These are phyloP conservation scores for Excalfactoria chinensis DNA, from an alignment of 2,113 vertebrate genomes.

Conservation along the genomic window DNA sequence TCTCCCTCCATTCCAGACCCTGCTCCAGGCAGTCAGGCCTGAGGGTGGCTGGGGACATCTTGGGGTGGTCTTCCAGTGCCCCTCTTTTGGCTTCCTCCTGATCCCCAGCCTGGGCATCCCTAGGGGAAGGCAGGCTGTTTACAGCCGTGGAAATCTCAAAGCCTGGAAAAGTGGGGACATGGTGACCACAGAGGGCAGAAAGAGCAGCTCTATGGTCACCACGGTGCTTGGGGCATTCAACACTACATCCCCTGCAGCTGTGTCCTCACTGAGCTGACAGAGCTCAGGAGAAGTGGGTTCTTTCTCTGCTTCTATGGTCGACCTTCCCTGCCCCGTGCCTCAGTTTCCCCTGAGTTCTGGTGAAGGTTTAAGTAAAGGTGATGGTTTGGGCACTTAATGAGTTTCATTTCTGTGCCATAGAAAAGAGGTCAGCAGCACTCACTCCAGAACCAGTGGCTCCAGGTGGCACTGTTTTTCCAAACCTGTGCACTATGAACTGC, in stretches of 20 bases:
- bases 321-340: neutral
- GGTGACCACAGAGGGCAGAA: neutral
- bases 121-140: neutral
- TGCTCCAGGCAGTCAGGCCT: neutral
- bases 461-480: neutral
- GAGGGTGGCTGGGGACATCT: neutral
- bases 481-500: rapidly evolving
- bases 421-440: neutral
- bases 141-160: neutral
- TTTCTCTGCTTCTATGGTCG: neutral
- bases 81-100: neutral
- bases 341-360: neutral
- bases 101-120: neutral
- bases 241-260: neutral
- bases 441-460: neutral
- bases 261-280: neutral
- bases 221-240: rapidly evolving
- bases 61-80: neutral
- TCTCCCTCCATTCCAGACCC: neutral
- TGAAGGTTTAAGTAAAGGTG: neutral
- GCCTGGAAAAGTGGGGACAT: neutral
- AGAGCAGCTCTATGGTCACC: neutral
- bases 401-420: neutral
- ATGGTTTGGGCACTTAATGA: neutral
- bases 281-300: neutral